These are phyloP conservation scores for Yponomeuta plumbellus DNA, from an alignment of 2,888 invertebrate species.

Conservation along the genomic window DNA sequence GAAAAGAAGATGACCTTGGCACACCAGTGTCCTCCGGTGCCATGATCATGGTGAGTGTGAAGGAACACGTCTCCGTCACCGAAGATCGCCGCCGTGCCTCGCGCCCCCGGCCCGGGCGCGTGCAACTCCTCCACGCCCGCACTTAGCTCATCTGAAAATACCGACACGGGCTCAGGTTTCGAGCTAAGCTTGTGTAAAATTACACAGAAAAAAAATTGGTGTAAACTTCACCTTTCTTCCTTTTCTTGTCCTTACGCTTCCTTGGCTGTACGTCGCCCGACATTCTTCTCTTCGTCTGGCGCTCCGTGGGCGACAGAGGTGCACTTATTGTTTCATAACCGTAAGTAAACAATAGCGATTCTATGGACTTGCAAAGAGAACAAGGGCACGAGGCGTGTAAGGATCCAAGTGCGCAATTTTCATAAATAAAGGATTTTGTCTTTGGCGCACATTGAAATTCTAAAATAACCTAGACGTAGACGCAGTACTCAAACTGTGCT, in stretches of 20 bases:
- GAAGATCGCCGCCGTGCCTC: constrained; percentile 62
- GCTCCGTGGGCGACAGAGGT: constrained; percentile 59
- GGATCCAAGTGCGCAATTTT: constrained; percentile 65
- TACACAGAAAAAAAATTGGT: background rate
- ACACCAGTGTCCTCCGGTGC: constrained; percentile 89
- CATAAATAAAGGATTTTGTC: constrained; percentile 50
- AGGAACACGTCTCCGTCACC: constrained; percentile 84
- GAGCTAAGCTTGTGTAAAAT: background rate
- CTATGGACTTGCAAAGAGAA: constrained; percentile 44
- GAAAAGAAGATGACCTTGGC: constrained; percentile 89
- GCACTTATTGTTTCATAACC: constrained; percentile 71
- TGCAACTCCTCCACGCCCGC: constrained; percentile 39
- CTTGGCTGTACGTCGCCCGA: constrained; percentile 92
- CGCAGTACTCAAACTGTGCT: constrained; percentile 50
- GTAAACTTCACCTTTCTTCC: constrained; percentile 82
- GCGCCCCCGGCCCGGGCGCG: constrained; percentile 22
- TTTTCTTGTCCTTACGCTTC: constrained; percentile 89
- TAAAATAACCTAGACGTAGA: constrained; percentile 70
- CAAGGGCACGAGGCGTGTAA: constrained; percentile 37
- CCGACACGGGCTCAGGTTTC: background rate
- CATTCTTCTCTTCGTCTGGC: constrained; percentile 77
- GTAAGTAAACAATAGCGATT: constrained; percentile 61
- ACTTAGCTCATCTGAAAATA: constrained; percentile 64
- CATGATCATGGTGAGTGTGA: constrained; percentile 85
- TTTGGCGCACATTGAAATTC: constrained; percentile 59